phyloP scores from a whole-genome alignment of 2,113 vertebrate species.

The Oryzias woworae region DNA sequence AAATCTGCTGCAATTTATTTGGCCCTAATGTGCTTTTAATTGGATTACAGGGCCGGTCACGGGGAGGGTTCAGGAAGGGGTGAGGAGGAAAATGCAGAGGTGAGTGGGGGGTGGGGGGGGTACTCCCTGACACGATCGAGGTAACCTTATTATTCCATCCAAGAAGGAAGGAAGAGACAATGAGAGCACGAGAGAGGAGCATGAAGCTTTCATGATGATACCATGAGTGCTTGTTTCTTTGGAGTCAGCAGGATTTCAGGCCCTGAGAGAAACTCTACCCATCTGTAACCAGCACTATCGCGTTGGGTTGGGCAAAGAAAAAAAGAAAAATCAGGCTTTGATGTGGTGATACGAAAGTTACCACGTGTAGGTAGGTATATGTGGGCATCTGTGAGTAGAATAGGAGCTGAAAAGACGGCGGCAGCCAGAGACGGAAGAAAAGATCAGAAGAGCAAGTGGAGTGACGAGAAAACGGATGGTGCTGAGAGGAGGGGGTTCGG shows the following conservation, averaged over 20 bases:
- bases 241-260: slow-evolving; percentile 44
- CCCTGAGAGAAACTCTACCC: slow-evolving; percentile 34
- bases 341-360: slow-evolving; percentile 50
- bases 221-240: slow-evolving; percentile 30
- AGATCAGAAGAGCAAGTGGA: slow-evolving; percentile 51
- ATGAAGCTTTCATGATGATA: slow-evolving; percentile 34
- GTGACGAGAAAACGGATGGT: slow-evolving; percentile 39
- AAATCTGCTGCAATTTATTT: slow-evolving; percentile 76
- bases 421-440: slow-evolving; percentile 50
- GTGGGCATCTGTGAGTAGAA: slow-evolving; percentile 31
- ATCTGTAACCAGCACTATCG: slow-evolving; percentile 10
- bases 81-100: slow-evolving; percentile 49
- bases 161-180: not conserved
- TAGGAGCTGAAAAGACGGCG: slow-evolving; percentile 18
- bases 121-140: slow-evolving; percentile 42
- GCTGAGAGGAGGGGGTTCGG: slow-evolving; percentile 23
- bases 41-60: slow-evolving; percentile 71
- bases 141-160: slow-evolving; percentile 49
- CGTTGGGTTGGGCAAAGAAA: not conserved
- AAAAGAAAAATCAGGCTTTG: slow-evolving; percentile 30
- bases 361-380: slow-evolving; percentile 9
- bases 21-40: slow-evolving; percentile 78
- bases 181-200: slow-evolving; percentile 1
- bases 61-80: slow-evolving; percentile 61
- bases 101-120: slow-evolving; percentile 35